phyloP scores from a whole-genome alignment of 2,113 vertebrate species.

The Paracanthobrama guichenoti region DNA sequence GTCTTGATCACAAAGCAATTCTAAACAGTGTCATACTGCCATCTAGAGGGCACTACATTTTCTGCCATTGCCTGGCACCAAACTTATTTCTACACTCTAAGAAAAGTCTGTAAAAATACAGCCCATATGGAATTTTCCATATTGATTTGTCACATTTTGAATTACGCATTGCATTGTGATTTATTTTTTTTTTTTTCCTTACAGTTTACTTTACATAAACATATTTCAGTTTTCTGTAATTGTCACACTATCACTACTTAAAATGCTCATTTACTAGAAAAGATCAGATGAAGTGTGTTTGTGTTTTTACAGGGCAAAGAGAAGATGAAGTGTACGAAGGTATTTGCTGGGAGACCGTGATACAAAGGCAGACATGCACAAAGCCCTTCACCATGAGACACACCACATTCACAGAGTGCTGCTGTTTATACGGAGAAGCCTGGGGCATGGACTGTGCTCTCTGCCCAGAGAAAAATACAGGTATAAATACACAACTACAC shows the following conservation, averaged over 20 bases:
- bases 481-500: slow-evolving; percentile 69
- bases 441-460: slow-evolving; percentile 97
- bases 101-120: too few species aligned
- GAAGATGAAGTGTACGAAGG: slow-evolving; percentile 70
- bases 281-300: slow-evolving; percentile 7
- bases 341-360: slow-evolving; percentile 91
- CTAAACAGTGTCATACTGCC: not conserved
- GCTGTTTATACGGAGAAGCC: slow-evolving; percentile 90
- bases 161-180: not conserved
- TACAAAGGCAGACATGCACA: slow-evolving; percentile 77
- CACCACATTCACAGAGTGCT: slow-evolving; percentile 94
- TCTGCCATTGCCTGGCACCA: too few species aligned
- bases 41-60: not conserved
- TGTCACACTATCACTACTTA: not conserved
- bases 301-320: slow-evolving; percentile 63
- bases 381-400: slow-evolving; percentile 78
- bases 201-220: too few species aligned
- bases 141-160: not conserved
- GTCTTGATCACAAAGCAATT: not conserved
- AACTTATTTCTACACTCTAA: too few species aligned
- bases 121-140: too few species aligned
- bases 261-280: not conserved
- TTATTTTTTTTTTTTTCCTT: too few species aligned
- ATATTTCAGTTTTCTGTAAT: not conserved
- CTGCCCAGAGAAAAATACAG: slow-evolving; percentile 85